These are phyloP conservation scores for Lagopus leucura DNA, from an alignment of 2,113 vertebrate genomes.

Conservation along the genomic window DNA sequence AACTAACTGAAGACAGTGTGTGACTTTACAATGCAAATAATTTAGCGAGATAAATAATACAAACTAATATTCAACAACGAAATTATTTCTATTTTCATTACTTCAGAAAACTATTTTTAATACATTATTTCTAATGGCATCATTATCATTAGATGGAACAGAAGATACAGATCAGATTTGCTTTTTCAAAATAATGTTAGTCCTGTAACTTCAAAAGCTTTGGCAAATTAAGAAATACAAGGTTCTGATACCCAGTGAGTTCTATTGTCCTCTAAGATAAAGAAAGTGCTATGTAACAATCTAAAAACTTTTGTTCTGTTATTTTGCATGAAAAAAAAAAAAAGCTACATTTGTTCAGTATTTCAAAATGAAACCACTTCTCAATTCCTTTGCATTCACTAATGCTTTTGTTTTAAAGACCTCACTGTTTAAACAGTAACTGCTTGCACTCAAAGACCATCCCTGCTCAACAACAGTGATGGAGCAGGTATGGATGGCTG, in stretches of 20 bases:
- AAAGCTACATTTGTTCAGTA: background rate
- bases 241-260: background rate
- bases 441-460: accelerated
- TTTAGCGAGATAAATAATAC: background rate
- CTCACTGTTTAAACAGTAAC: background rate
- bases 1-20: background rate
- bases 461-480: background rate
- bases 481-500: accelerated
- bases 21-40: background rate
- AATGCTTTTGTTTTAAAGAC: background rate
- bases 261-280: background rate
- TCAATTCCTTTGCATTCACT: background rate
- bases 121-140: background rate
- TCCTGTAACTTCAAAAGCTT: background rate
- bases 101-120: background rate
- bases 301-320: background rate
- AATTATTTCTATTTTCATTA: background rate
- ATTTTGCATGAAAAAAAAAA: background rate
- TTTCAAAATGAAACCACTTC: background rate
- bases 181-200: background rate
- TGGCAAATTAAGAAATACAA: background rate
- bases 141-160: background rate
- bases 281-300: background rate
- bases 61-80: background rate
- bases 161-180: background rate